Evolutionary conservation across 92 coral and sea anemone species (phyloP).

Genomic region (Meandrina meandrites): DNA sequence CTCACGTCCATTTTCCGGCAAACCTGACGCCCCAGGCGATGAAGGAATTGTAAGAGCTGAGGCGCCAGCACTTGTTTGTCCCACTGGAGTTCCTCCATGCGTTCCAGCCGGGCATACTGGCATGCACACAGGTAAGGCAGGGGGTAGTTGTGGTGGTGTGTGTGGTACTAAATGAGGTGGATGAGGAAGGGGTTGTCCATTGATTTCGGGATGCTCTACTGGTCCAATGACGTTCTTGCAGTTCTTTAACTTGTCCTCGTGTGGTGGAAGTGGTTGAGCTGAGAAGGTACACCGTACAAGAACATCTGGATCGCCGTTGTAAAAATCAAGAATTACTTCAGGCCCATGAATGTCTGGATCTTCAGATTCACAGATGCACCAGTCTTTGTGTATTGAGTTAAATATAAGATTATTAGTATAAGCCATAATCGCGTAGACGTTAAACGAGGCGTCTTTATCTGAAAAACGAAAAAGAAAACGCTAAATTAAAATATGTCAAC

Average conservation of each 20-base stretch:
- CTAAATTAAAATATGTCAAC: background rate
- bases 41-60: background rate
- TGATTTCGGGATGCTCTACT: slow-evolving; percentile 4
- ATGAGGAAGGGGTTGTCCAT: slow-evolving; percentile 33
- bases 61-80: slow-evolving; percentile 4
- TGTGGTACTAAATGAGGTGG: slow-evolving; percentile 21
- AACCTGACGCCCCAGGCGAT: background rate
- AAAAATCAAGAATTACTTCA: slow-evolving; percentile 46
- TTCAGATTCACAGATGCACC: slow-evolving; percentile 55
- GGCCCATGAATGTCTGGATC: background rate
- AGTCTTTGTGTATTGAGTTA: slow-evolving; percentile 58
- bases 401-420: slow-evolving; percentile 47
- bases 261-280: background rate
- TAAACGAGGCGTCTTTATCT: slow-evolving; percentile 72
- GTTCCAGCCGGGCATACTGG: slow-evolving; percentile 19
- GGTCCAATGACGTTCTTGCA: slow-evolving; percentile 30
- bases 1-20: slow-evolving; percentile 13
- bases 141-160: slow-evolving; percentile 3
- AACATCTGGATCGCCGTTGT: slow-evolving; percentile 36
- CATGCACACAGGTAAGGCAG: slow-evolving; percentile 18
- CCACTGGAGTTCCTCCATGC: slow-evolving; percentile 3
- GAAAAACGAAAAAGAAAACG: background rate
- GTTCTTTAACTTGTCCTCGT: background rate
- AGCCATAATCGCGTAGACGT: slow-evolving; percentile 51
- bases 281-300: slow-evolving; percentile 44